A percentile compares a stretch with the other conserved stretches of the same genome.
Evolutionary conservation across 2,797 vertebrate species (phyloP).

Genomic region (Sebastes paucispinis): DNA sequence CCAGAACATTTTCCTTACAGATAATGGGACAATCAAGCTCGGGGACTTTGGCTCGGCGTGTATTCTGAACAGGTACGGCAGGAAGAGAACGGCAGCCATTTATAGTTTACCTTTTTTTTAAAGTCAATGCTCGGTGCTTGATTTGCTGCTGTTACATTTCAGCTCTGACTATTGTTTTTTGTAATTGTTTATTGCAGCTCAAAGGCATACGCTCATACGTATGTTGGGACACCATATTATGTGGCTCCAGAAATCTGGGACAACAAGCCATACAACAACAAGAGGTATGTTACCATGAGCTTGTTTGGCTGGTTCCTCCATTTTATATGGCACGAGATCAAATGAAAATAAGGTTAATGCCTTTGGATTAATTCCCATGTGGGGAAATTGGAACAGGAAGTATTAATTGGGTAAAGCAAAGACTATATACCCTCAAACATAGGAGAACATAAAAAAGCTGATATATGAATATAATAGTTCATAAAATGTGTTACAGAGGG

Average conservation of each 20-base stretch:
- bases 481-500: background rate
- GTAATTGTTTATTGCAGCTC: constrained; percentile 74
- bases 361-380: background rate
- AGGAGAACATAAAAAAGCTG: background rate
- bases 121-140: background rate
- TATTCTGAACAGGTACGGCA: constrained; percentile 87
- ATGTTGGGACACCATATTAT: constrained; percentile 95
- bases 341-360: background rate
- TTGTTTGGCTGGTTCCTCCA: background rate
- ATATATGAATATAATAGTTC: background rate
- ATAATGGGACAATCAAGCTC: constrained; percentile 87
- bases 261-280: constrained; percentile 94
- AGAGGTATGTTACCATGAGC: constrained; percentile 83
- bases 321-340: background rate
- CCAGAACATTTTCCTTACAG: constrained; percentile 93
- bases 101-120: background rate
- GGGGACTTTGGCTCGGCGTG: constrained; percentile 95
- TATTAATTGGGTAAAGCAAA: background rate
- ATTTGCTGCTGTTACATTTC: background rate
- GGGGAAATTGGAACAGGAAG: background rate
- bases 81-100: background rate
- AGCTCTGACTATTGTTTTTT: background rate
- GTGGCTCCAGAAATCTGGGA: constrained; percentile 98
- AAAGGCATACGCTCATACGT: constrained; percentile 85
- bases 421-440: no score